Percentiles rank a stretch among this genome's conserved stretches.
phyloP scores from a whole-genome alignment of 2,888 invertebrate species.

The Cheilosia impressa region DNA sequence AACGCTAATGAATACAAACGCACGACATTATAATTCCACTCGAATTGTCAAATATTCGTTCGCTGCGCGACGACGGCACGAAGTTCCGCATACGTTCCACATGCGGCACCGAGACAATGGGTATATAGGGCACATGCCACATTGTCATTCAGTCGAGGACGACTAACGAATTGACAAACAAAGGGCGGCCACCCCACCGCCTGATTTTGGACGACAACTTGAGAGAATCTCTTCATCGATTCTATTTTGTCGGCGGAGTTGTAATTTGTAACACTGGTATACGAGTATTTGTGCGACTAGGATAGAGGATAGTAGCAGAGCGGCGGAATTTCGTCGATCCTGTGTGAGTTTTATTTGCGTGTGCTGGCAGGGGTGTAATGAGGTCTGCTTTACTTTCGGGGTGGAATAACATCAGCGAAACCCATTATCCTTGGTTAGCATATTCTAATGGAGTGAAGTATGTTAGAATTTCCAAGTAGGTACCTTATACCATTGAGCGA shows the following conservation, averaged over 20 bases:
- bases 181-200: neutral
- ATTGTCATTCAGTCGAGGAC: conserved; percentile 19
- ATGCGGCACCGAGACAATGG: conserved; percentile 2
- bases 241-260: conserved; percentile 6
- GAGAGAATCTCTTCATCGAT: conserved; percentile 52
- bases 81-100: conserved; percentile 2
- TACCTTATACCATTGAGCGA: neutral
- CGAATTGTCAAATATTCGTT: conserved; percentile 49
- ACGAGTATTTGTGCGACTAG: neutral
- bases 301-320: neutral
- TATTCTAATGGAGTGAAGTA: conserved; percentile 25
- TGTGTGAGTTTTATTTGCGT: conserved; percentile 10
- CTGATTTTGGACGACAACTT: neutral
- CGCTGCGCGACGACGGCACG: conserved; percentile 5
- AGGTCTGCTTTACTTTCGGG: neutral
- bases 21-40: conserved; percentile 47
- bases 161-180: conserved; percentile 49
- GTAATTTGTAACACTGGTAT: conserved; percentile 36
- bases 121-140: neutral
- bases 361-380: neutral
- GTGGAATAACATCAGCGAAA: conserved; percentile 20
- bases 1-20: conserved; percentile 49
- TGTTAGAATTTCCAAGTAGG: conserved; percentile 4
- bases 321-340: neutral
- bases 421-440: conserved; percentile 38